Percentiles rank a stretch among this genome's conserved stretches.
phyloP scores from a whole-genome alignment of 2,113 vertebrate genomes.

The Oryzias melastigma region DNA sequence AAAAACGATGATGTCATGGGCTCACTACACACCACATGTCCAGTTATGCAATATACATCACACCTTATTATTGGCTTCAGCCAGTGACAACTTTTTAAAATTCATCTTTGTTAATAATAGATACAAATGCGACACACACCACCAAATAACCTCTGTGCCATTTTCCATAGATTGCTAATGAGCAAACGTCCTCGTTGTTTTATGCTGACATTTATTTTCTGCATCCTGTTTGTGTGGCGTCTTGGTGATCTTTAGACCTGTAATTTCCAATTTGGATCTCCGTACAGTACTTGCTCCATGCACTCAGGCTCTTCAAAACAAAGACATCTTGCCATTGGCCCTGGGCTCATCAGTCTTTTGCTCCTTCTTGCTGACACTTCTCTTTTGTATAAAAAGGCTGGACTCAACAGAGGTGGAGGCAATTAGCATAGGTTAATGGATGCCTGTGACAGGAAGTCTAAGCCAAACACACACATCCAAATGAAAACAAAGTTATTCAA shows the following conservation, averaged over 20 bases:
- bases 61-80: too few species aligned
- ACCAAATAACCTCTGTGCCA: too few species aligned
- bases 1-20: too few species aligned
- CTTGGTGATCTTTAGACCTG: not conserved
- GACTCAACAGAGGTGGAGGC: not conserved
- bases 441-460: not conserved
- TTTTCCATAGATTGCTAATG: too few species aligned
- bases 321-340: conserved; percentile 1
- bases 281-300: not conserved
- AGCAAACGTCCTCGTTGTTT: too few species aligned
- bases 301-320: not conserved
- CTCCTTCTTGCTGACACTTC: not conserved
- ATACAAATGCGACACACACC: too few species aligned
- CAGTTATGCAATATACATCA: too few species aligned
- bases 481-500: not conserved
- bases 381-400: not conserved
- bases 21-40: too few species aligned
- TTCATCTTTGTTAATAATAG: too few species aligned
- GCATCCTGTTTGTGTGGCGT: too few species aligned
- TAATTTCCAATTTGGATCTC: not conserved
- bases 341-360: conserved; percentile 1
- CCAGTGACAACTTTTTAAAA: too few species aligned
- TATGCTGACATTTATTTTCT: too few species aligned
- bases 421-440: not conserved
- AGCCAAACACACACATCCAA: not conserved